A percentile compares a stretch with the other conserved stretches of the same genome.
Conservation (phyloP, 2,113 vertebrate genomes). For the Lepus europaeus region DNA sequence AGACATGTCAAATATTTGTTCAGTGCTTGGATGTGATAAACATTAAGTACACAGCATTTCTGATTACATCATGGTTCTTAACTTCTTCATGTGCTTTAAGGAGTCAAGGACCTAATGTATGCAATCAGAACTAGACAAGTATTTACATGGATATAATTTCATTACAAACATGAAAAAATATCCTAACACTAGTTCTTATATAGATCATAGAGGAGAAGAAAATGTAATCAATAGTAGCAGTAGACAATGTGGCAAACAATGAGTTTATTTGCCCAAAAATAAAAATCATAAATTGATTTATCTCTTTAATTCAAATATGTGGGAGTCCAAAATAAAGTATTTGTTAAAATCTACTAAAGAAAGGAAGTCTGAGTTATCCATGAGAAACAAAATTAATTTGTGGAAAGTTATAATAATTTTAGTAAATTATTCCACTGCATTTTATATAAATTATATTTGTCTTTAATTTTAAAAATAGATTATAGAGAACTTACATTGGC, state of each 20-base stretch:
- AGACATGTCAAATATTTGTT: not conserved
- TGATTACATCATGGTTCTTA: not conserved
- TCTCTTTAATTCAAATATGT: not conserved
- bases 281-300: slow-evolving; percentile 27
- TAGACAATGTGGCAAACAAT: not conserved
- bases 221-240: slow-evolving; percentile 8
- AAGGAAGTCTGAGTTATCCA: not conserved
- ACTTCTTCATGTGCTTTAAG: not conserved
- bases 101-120: not conserved
- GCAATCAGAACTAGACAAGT: not conserved
- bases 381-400: not conserved
- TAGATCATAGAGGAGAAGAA: not conserved
- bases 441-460: slow-evolving; percentile 14
- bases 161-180: not conserved
- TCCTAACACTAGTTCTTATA: not conserved
- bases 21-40: not conserved
- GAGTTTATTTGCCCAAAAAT: not conserved
- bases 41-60: not conserved
- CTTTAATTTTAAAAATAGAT: not conserved
- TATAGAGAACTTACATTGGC: slow-evolving; percentile 46
- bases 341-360: not conserved
- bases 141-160: not conserved
- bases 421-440: not conserved
- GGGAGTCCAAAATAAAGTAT: not conserved
- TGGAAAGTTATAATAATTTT: not conserved